These are phyloP conservation scores for Antigone vipio DNA, from an alignment of 2,113 vertebrate genomes.

Conservation along the genomic window DNA sequence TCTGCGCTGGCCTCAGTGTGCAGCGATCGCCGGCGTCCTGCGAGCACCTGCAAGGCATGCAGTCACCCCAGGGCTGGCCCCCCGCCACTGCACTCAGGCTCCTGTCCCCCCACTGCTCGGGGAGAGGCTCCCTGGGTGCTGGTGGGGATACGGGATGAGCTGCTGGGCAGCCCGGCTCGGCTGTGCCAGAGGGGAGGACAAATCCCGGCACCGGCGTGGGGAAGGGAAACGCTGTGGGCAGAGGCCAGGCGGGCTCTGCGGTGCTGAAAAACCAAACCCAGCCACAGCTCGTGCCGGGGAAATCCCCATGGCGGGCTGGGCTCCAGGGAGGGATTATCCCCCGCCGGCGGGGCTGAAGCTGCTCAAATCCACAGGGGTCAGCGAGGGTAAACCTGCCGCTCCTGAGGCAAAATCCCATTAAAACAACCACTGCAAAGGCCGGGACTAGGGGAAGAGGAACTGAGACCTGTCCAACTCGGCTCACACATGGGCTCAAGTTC, in stretches of 20 bases:
- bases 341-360: rapidly evolving
- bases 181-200: background rate
- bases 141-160: background rate
- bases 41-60: background rate
- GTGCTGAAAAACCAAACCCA: background rate
- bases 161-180: rapidly evolving
- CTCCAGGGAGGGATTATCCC: background rate
- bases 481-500: background rate
- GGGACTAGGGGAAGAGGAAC: background rate
- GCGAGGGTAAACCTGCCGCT: background rate
- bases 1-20: slow-evolving; percentile 9
- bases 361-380: background rate
- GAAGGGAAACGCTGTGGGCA: rapidly evolving
- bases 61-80: background rate
- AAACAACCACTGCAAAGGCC: background rate
- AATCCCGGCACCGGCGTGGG: rapidly evolving
- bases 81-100: rapidly evolving
- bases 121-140: background rate
- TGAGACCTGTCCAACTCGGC: background rate
- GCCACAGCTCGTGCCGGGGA: rapidly evolving
- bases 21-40: background rate
- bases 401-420: background rate
- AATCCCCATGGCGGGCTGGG: rapidly evolving
- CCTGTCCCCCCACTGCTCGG: rapidly evolving
- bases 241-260: background rate